Conservation (phyloP, 2,113 vertebrate genomes). For the Herpetotheres cachinnans region DNA sequence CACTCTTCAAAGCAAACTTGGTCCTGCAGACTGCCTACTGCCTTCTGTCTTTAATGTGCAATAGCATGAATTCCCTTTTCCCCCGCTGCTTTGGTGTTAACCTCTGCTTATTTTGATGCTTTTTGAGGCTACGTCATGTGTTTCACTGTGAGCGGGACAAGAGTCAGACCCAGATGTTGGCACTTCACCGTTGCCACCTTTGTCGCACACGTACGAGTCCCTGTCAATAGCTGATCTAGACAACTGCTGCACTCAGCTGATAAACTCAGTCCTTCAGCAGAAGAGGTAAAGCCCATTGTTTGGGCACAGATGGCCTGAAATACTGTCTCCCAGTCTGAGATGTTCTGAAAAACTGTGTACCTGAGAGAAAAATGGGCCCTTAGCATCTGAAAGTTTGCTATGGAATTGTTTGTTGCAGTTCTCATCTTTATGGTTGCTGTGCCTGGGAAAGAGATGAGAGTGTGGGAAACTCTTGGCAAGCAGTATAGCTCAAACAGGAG, state of each 20-base stretch:
- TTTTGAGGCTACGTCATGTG: neutral
- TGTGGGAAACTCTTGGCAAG: neutral
- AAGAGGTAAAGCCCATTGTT: neutral
- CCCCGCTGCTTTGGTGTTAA: neutral
- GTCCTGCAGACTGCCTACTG: neutral
- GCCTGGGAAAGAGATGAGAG: neutral
- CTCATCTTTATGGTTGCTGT: neutral
- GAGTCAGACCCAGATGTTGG: neutral
- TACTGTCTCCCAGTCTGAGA: neutral
- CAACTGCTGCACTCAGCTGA: neutral
- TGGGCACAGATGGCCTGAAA: neutral
- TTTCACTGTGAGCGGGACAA: neutral
- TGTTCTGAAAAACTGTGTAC: neutral
- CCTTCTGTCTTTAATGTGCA: neutral
- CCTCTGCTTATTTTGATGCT: neutral
- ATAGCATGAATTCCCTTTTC: neutral
- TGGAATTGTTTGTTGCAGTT: neutral
- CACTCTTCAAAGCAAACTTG: neutral
- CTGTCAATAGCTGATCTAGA: neutral
- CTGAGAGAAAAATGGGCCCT: neutral
- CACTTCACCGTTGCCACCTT: neutral
- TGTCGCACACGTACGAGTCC: rapidly evolving
- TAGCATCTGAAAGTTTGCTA: neutral
- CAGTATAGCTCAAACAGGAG: neutral
- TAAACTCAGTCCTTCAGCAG: neutral